Evolutionary conservation across 30 jellyfish, hydroid and myxozoan genomes (phyloP), one percentile per base, ranked within the genome.

Genomic region (Cassiopea andromeda): DNA sequence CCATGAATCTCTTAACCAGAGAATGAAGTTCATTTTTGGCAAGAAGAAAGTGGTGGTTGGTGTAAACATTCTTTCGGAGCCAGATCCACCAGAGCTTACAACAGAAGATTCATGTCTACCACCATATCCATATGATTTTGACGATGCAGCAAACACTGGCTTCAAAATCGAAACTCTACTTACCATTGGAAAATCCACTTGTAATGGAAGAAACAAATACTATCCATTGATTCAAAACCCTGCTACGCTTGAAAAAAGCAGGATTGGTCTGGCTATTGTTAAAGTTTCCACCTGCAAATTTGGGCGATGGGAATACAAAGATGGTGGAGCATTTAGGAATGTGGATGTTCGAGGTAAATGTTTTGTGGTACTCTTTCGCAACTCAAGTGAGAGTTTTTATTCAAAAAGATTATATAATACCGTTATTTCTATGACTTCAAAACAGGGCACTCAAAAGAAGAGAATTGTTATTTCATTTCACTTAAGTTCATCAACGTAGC

Each of bases 241-340:
- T 54, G 74, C 48, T 15, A 72, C 16, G 46, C 38, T 48, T 1
- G 70, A 46, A 48, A 19, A 60, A 46, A 81, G 13, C 27, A 43
- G 57, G 16, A 69, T 87, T 18, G 94, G 90, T 54, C 48, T 87
- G n/a, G 90, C 90, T 2, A 57, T 87, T 49, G 68, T 54, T 9
- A 70, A 12, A 0, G 77, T 72, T 15, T 60, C 94, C 7, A 72
- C 17, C 12, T 58, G 86, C 48, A 48, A 45, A 57, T 19, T 76
- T 46, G 94, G 94, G 6, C 69, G 18, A 13, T 87, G 94, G 94
- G 81, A 87, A 27, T 76, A 60, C 19, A 38, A 27, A 27, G 73
- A 69, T 5, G 69, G 15, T 44, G 78, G 59, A 43, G 66, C 78
- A 10, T 85, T 85, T 50, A 48, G 49, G 48, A 45, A 78, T 16